Percentiles rank a stretch among this genome's conserved stretches.
Evolutionary conservation across 2,797 vertebrate species (phyloP).

Genomic region (Acipenser transmontanus): DNA sequence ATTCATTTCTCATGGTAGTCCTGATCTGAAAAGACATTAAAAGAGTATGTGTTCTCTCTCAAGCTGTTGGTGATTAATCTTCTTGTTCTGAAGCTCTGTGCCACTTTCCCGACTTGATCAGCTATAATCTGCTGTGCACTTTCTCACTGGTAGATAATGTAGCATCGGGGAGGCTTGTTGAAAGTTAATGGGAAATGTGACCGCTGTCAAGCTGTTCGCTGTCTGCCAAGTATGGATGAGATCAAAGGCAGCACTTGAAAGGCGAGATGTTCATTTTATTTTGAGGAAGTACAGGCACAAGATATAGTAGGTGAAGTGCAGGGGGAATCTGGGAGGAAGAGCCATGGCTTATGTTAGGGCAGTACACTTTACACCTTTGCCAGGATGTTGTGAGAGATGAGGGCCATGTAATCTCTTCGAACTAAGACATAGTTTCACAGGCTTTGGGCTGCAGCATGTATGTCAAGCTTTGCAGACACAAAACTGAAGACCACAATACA

Average conservation of each 20-base stretch:
- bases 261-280: background rate
- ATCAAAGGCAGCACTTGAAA: slow-evolving; percentile 21
- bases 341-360: background rate
- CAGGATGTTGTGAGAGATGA: background rate
- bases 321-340: slow-evolving; percentile 5
- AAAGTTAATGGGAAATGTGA: slow-evolving; percentile 14
- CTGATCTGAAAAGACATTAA: no score
- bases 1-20: no score
- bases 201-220: slow-evolving; percentile 6
- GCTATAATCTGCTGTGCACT: background rate
- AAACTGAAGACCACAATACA: no score
- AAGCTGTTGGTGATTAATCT: background rate
- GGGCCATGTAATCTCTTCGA: background rate
- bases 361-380: background rate
- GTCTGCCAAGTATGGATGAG: slow-evolving; percentile 1
- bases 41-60: background rate
- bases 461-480: slow-evolving; percentile 34
- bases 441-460: slow-evolving; percentile 41
- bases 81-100: background rate
- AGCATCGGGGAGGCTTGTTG: background rate
- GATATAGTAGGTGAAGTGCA: background rate
- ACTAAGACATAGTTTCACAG: slow-evolving; percentile 22
- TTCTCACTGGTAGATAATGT: slow-evolving; percentile 1
- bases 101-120: background rate
- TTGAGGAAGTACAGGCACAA: background rate